Evolutionary conservation across 2,888 invertebrate genomes (phyloP).

Genomic region (Coleophora flavipennella): DNA sequence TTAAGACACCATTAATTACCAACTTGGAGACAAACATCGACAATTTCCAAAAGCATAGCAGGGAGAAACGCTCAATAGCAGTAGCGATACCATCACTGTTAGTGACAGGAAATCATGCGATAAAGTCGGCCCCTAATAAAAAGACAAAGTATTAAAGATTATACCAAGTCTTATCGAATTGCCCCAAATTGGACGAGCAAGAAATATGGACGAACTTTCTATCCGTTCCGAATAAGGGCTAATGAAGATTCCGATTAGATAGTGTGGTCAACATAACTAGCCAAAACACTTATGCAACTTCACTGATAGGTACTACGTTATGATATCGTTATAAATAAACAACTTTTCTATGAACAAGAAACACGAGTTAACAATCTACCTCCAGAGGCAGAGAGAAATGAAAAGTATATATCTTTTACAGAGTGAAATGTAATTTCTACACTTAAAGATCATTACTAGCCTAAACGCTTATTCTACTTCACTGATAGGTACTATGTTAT

Average conservation of each 20-base stretch:
- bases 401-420: no score
- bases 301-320: no score
- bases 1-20: no score
- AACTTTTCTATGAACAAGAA: no score
- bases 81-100: slow-evolving; percentile 41
- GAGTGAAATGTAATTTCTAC: no score
- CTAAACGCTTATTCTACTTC: no score
- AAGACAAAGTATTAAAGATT: slow-evolving; percentile 51
- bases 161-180: slow-evolving; percentile 57
- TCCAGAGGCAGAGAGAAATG: no score
- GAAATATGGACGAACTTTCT: slow-evolving; percentile 65
- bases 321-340: no score
- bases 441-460: slow-evolving; percentile 24
- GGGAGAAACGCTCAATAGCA: slow-evolving; percentile 32
- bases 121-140: slow-evolving; percentile 41
- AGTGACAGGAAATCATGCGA: slow-evolving; percentile 32
- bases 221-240: slow-evolving; percentile 54
- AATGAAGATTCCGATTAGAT: slow-evolving; percentile 61
- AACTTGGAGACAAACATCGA: no score
- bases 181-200: slow-evolving; percentile 61
- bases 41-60: slow-evolving; percentile 25
- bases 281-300: no score
- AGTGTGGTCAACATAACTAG: slow-evolving; percentile 39
- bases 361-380: no score
- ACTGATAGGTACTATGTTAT: no score